Percentiles rank a stretch among this genome's conserved stretches.
Evolutionary conservation across 1,140 invertebrate genomes (phyloP).

Genomic region (Caligus rogercresseyi): DNA sequence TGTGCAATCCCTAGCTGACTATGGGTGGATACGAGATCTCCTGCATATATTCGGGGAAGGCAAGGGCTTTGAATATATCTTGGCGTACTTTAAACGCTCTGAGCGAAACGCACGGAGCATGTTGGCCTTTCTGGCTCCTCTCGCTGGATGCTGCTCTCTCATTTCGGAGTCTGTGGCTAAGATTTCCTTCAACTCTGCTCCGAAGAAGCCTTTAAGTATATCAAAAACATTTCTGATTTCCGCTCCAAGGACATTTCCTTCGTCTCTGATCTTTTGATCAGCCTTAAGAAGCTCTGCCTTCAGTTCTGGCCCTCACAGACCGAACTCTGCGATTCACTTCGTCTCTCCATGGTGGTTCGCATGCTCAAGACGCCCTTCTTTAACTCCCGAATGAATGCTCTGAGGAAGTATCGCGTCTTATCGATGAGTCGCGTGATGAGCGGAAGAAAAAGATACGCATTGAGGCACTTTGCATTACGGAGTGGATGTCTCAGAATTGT

Average conservation of each 20-base stretch:
- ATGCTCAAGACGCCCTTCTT: slow-evolving; percentile 39
- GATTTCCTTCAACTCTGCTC: slow-evolving; percentile 18
- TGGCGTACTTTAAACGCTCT: slow-evolving; percentile 28
- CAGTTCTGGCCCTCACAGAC: slow-evolving; percentile 33
- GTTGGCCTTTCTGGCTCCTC: slow-evolving; percentile 30
- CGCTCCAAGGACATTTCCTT: slow-evolving; percentile 31
- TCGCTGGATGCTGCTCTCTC: slow-evolving; percentile 32
- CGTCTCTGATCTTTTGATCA: slow-evolving; percentile 33
- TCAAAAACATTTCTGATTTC: slow-evolving; percentile 18
- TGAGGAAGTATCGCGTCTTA: slow-evolving; percentile 35
- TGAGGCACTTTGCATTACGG: slow-evolving; percentile 30
- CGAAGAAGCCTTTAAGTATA: slow-evolving; percentile 15
- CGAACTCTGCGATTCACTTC: slow-evolving; percentile 31
- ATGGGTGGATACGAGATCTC: slow-evolving; percentile 36
- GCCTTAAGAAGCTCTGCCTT: slow-evolving; percentile 33
- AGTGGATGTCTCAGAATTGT: slow-evolving; percentile 35
- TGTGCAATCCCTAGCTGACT: slow-evolving; percentile 21
- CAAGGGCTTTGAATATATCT: slow-evolving; percentile 32
- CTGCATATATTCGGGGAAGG: slow-evolving; percentile 35
- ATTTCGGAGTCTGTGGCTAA: slow-evolving; percentile 20
- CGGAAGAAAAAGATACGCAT: slow-evolving; percentile 29
- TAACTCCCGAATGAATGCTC: slow-evolving; percentile 38
- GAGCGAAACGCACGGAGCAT: slow-evolving; percentile 31
- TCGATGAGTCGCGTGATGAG: slow-evolving; percentile 31
- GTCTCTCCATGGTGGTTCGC: slow-evolving; percentile 33